Evolutionary conservation across 1,140 invertebrate genomes (phyloP).

Genomic region (Procambarus virginalis): DNA sequence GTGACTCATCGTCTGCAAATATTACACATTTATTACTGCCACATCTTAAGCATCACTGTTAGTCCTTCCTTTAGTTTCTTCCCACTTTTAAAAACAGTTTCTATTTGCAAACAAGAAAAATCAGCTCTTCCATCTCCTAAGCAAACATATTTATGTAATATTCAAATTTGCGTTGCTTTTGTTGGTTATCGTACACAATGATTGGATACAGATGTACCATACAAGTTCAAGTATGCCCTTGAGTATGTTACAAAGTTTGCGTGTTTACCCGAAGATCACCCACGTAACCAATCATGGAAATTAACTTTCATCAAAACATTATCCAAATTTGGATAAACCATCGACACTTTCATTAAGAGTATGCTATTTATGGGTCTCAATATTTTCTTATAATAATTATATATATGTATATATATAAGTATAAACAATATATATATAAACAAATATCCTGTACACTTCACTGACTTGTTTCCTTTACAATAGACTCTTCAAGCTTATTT

Average conservation of each 20-base stretch:
- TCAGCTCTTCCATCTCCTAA: not conserved
- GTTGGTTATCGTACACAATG: not conserved
- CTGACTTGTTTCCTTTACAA: not conserved
- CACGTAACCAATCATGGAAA: too few species aligned
- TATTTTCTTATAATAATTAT: not conserved
- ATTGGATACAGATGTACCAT: too few species aligned
- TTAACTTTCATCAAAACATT: too few species aligned
- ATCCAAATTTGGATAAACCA: too few species aligned
- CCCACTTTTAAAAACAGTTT: not conserved
- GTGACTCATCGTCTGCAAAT: too few species aligned
- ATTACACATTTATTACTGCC: not conserved
- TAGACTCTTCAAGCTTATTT: not conserved
- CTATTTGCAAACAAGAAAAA: not conserved
- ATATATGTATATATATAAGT: not conserved
- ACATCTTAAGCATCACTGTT: not conserved
- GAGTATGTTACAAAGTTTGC: too few species aligned
- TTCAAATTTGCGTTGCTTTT: not conserved
- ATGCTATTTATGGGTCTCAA: too few species aligned
- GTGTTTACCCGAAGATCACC: too few species aligned
- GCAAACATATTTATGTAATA: not conserved
- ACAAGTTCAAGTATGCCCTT: too few species aligned
- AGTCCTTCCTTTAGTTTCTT: not conserved
- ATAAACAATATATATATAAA: not conserved
- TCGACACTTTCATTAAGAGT: too few species aligned
- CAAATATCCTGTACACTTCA: not conserved